phyloP scores from a whole-genome alignment of 1,140 invertebrate genomes.

The Sminthurides bifidus region DNA sequence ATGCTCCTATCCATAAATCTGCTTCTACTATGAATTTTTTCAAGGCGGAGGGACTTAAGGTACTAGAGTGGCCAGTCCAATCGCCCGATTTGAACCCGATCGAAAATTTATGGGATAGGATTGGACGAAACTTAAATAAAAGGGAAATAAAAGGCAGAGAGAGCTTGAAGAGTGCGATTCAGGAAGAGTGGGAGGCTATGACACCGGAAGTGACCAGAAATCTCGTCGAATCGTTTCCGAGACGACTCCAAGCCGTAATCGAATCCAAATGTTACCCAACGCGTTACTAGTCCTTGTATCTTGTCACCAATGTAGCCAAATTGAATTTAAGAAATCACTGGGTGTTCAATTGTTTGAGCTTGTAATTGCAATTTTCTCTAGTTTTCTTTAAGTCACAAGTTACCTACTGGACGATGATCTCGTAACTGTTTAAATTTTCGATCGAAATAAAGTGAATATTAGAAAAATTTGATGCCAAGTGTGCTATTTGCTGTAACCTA shows the following conservation, averaged over 20 bases:
- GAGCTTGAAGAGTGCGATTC: conserved; percentile 35
- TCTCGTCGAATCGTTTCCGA: conserved; percentile 29
- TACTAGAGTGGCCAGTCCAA: conserved; percentile 34
- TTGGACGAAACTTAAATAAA: neutral
- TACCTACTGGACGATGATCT: no score
- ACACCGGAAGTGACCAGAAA: conserved; percentile 18
- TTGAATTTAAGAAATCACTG: no score
- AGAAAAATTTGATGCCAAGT: no score
- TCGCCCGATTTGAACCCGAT: conserved; percentile 37
- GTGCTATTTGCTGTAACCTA: no score
- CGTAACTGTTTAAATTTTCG: no score
- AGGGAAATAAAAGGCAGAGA: neutral
- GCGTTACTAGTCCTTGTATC: conserved; percentile 32
- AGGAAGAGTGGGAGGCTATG: conserved; percentile 34
- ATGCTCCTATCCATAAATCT: conserved; percentile 36
- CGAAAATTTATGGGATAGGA: conserved; percentile 33
- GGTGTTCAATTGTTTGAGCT: no score
- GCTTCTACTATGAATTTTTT: conserved; percentile 30
- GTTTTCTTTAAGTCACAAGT: no score
- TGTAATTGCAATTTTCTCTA: no score
- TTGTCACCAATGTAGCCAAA: no score
- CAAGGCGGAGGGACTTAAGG: conserved; percentile 24
- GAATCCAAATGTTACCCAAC: conserved; percentile 28
- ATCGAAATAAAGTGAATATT: no score
- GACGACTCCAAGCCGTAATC: conserved; percentile 28